Evolutionary conservation across 2,888 invertebrate species (phyloP).

Genomic region (Eudemis profundana): DNA sequence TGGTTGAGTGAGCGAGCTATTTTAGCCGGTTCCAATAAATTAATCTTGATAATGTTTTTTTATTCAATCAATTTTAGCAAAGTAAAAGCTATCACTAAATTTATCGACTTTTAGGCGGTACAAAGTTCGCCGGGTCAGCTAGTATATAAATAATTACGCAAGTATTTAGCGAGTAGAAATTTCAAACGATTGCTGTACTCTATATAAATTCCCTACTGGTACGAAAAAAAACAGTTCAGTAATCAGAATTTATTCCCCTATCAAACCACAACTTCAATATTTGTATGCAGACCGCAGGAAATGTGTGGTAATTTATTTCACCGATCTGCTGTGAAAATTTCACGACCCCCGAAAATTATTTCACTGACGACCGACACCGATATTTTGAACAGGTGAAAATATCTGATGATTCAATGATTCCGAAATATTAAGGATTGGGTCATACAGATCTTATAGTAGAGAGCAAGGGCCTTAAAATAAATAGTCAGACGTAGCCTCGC

Average conservation of each 20-base stretch:
- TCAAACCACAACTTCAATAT: constrained; percentile 56
- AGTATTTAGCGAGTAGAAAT: too few relatives aligned
- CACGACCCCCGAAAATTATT: constrained; percentile 61
- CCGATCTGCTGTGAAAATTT: constrained; percentile 67
- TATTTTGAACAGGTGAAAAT: constrained; percentile 35
- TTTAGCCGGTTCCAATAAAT: too few relatives aligned
- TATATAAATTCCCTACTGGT: constrained; percentile 4
- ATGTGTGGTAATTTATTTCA: constrained; percentile 72
- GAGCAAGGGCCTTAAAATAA: too few relatives aligned
- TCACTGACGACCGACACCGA: constrained; percentile 55
- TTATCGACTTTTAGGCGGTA: too few relatives aligned
- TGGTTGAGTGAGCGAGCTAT: too few relatives aligned
- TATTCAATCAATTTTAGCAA: too few relatives aligned
- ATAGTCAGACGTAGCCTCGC: too few relatives aligned
- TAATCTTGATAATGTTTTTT: too few relatives aligned
- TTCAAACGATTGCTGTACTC: background rate
- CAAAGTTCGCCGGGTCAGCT: too few relatives aligned
- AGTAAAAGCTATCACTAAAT: too few relatives aligned
- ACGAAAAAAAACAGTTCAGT: constrained; percentile 47
- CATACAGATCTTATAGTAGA: too few relatives aligned
- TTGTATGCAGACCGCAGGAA: constrained; percentile 61
- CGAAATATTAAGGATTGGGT: background rate
- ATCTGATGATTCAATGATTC: constrained; percentile 1
- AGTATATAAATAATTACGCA: too few relatives aligned
- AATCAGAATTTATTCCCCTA: constrained; percentile 52